Base-by-base conservation (phyloP, 2,113 vertebrate genomes). In the Callocephalon fimbriatum region DNA sequence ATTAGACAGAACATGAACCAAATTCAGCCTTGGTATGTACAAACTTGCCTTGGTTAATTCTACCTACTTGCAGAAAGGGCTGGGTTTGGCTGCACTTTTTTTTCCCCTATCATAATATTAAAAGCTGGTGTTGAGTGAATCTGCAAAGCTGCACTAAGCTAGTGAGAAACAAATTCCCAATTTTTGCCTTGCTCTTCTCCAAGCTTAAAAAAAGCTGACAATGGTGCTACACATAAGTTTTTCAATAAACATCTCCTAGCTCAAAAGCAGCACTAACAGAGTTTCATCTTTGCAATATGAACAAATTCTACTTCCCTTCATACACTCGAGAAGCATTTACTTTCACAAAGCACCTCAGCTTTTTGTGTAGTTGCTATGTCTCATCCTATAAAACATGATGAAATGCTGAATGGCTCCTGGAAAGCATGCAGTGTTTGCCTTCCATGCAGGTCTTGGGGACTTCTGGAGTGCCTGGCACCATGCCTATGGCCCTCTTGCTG, bases 351-450 rank as follows among this genome's bases (percentile, higher is more conserved):
- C 0, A 2, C 25, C 16, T 29, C 17, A 2, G 4, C 23, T 78
- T 81, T 58, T 73, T 75, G 15, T 48, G 85, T 10, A 35, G 8
- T 56, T 88, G 37, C 61, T 90, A 31, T 1, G 1, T 65, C 23
- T 42, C 38, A 37, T 58, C 5, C 10, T 56, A 5, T 38, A 56
- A 38, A 85, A 31, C 17, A 16, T 1, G 11, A 32, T 12, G 58
- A 71, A 38, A 42, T 17, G 5, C 25, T 42, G 59, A 47, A 65
- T 1, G 0, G 10, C 17, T 35, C 11, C 27, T n/a, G 54, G 45
- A 37, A 73, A 58, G 42, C 0, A 0, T 0, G 2, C 0, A 1
- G 2, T 0, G 0, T 70, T 90, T 88, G 26, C 15, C 29, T 20
- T 92, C 15, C 10, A 5, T 0, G 0, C n/a, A 22, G 3, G 31